These are phyloP conservation scores for Margaritifera margaritifera DNA, from an alignment of 2,888 invertebrate species.

Conservation along the genomic window DNA sequence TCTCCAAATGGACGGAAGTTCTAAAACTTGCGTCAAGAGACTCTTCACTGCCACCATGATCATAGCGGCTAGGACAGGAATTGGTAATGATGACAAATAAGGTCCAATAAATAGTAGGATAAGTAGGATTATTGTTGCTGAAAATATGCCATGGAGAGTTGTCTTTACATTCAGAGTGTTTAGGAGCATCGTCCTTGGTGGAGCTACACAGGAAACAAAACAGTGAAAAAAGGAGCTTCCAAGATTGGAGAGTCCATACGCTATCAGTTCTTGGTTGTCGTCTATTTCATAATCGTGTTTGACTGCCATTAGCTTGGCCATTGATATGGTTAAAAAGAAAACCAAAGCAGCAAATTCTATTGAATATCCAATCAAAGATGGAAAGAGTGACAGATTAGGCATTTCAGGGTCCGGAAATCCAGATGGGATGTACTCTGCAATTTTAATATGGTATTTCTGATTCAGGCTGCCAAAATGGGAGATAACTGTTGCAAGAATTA, in stretches of 20 bases:
- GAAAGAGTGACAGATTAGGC: slow-evolving; percentile 30
- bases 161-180: slow-evolving; percentile 61
- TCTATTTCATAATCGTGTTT: slow-evolving; percentile 68
- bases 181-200: slow-evolving; percentile 60
- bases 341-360: slow-evolving; percentile 54
- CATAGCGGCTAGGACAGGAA: slow-evolving; percentile 71
- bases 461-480: slow-evolving; percentile 52
- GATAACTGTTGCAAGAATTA: slow-evolving; percentile 54
- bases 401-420: slow-evolving; percentile 58
- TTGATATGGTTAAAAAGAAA: slow-evolving; percentile 60
- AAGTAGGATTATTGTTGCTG: slow-evolving; percentile 60
- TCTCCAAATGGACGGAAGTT: slow-evolving; percentile 82
- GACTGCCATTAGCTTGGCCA: slow-evolving; percentile 69
- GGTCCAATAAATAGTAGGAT: slow-evolving; percentile 61
- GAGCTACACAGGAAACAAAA: slow-evolving; percentile 70
- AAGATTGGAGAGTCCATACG: slow-evolving; percentile 68
- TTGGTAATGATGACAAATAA: slow-evolving; percentile 62
- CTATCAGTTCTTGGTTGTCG: slow-evolving; percentile 71
- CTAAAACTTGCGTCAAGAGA: slow-evolving; percentile 78
- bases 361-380: slow-evolving; percentile 31
- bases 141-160: slow-evolving; percentile 55
- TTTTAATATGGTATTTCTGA: slow-evolving; percentile 32
- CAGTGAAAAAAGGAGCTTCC: slow-evolving; percentile 71
- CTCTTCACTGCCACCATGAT: slow-evolving; percentile 73
- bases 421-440: slow-evolving; percentile 54